phyloP scores from a whole-genome alignment of 2,888 invertebrate genomes.

The Clusia tigrina region DNA sequence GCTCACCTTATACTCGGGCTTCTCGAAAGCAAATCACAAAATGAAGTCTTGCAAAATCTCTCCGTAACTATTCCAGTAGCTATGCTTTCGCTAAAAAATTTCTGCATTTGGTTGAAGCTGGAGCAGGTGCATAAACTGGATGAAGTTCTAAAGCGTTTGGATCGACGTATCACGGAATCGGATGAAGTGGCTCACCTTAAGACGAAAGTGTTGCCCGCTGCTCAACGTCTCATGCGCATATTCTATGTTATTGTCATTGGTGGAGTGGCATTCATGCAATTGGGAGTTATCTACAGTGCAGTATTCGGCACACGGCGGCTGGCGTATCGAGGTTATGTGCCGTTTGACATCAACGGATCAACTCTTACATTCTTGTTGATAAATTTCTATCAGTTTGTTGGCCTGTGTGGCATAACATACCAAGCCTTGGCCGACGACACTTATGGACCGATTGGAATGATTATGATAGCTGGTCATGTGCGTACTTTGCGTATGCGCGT shows the following conservation, averaged over 20 bases:
- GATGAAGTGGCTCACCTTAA: constrained; percentile 27
- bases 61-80: constrained; percentile 30
- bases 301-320: constrained; percentile 29
- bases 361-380: constrained; percentile 21
- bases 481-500: constrained; percentile 33
- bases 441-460: constrained; percentile 31
- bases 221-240: constrained; percentile 7
- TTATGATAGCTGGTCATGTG: constrained; percentile 36
- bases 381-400: constrained; percentile 36
- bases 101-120: constrained; percentile 32
- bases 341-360: constrained; percentile 27
- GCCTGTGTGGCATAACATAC: constrained; percentile 29
- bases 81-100: constrained; percentile 29
- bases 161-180: constrained; percentile 16
- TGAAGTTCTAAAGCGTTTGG: constrained; percentile 26
- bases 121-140: constrained; percentile 27
- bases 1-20: constrained; percentile 37
- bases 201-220: constrained; percentile 1
- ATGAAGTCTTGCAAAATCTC: constrained; percentile 34
- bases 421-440: constrained; percentile 35
- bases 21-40: constrained; percentile 21
- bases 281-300: constrained; percentile 28
- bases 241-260: constrained; percentile 14
- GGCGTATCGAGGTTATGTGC: constrained; percentile 38
- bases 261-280: constrained; percentile 20